Evolutionary conservation across 2,113 vertebrate species (phyloP).

Genomic region (Polyodon spathula): DNA sequence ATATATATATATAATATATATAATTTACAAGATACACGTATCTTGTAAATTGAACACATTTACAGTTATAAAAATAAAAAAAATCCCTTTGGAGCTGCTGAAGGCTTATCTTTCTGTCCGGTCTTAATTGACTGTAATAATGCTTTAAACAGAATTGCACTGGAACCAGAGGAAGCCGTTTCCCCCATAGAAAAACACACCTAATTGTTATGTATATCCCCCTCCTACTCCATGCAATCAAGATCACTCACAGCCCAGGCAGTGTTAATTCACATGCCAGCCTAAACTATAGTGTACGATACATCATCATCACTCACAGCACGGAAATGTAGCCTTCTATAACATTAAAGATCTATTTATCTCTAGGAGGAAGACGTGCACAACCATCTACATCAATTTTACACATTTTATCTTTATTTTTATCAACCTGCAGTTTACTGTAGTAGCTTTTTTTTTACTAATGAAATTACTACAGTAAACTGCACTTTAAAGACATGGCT

Average conservation of each 20-base stretch:
- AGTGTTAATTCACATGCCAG: constrained; percentile 24
- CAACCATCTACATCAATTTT: too few relatives aligned
- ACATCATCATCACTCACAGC: constrained; percentile 5
- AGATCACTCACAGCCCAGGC: constrained; percentile 21
- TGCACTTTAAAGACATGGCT: too few relatives aligned
- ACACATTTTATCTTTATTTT: too few relatives aligned
- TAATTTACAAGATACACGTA: too few relatives aligned
- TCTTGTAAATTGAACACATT: too few relatives aligned
- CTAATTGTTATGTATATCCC: constrained; percentile 22
- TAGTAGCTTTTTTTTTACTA: too few relatives aligned
- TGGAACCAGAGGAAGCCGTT: constrained; percentile 13
- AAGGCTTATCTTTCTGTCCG: not conserved
- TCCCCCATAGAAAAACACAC: constrained; percentile 11
- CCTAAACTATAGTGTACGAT: constrained; percentile 15
- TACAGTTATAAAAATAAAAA: too few relatives aligned
- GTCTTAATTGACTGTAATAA: not conserved
- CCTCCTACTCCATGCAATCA: constrained; percentile 23
- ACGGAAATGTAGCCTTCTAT: not conserved
- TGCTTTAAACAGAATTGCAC: constrained; percentile 16
- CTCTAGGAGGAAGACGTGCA: not conserved
- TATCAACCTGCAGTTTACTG: too few relatives aligned
- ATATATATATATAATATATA: too few relatives aligned
- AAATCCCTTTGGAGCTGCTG: too few relatives aligned
- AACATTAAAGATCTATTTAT: constrained; percentile 13
- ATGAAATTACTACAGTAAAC: too few relatives aligned